These are phyloP conservation scores for Ricordea florida DNA, from an alignment of 92 coral and sea anemone species.

Conservation along the genomic window DNA sequence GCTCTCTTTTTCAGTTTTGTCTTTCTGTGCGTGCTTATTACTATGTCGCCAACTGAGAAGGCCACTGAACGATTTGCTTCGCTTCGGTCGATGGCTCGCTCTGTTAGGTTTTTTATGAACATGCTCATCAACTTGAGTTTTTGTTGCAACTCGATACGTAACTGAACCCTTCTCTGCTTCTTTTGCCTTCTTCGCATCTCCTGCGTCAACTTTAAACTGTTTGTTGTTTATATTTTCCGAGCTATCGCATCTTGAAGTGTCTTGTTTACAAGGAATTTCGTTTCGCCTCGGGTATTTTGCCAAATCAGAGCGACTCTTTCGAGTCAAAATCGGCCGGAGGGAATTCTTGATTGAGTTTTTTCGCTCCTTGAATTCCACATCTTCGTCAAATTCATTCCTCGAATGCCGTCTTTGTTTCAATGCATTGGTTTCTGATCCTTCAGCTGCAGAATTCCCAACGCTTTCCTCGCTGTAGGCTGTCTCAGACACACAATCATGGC, in stretches of 20 bases:
- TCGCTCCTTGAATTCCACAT: slow-evolving; percentile 37
- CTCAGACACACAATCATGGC: background rate
- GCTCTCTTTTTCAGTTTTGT: background rate
- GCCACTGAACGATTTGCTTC: slow-evolving; percentile 35
- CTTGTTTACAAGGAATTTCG: slow-evolving; percentile 2
- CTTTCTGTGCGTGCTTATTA: background rate
- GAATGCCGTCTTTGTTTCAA: slow-evolving; percentile 40
- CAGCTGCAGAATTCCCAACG: background rate
- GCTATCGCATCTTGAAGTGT: background rate
- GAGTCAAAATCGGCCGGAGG: slow-evolving; percentile 17
- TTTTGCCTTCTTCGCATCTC: background rate
- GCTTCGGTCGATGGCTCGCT: background rate
- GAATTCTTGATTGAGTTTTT: slow-evolving; percentile 32
- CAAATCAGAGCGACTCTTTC: slow-evolving; percentile 39
- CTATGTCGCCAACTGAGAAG: slow-evolving; percentile 25
- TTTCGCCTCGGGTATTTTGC: slow-evolving; percentile 28
- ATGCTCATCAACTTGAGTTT: background rate
- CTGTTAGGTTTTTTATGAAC: background rate
- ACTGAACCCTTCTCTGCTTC: background rate
- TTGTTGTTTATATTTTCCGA: slow-evolving; percentile 15
- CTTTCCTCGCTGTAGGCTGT: background rate
- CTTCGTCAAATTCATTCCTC: slow-evolving; percentile 39
- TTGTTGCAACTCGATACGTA: slow-evolving; percentile 13
- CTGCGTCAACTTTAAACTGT: background rate
- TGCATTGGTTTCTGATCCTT: background rate